Percentiles rank a stretch among this genome's conserved stretches.
Conservation (phyloP, 2,888 invertebrate species). For the Scaptodrosophila latifasciaeformis region DNA sequence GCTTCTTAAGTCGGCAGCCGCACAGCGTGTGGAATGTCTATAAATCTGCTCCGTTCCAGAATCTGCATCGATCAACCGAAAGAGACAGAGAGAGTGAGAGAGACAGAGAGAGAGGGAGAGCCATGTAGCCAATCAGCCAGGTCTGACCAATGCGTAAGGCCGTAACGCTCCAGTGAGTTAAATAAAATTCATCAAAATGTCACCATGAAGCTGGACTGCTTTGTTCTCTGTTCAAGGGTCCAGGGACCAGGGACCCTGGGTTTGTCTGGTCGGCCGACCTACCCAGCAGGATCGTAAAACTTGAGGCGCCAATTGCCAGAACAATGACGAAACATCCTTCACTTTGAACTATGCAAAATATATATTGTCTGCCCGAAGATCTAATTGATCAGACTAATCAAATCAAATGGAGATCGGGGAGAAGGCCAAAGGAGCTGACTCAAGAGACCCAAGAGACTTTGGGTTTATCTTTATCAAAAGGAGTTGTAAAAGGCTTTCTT, state of each 20-base stretch:
- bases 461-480: no score
- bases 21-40: constrained; percentile 32
- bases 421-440: no score
- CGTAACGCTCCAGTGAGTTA: constrained; percentile 44
- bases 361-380: no score
- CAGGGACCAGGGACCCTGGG: background rate
- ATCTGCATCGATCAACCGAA: background rate
- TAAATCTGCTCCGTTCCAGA: constrained; percentile 41
- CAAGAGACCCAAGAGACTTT: no score
- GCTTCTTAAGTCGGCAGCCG: constrained; percentile 39
- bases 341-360: background rate
- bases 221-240: constrained; percentile 36
- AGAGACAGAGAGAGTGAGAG: background rate
- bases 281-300: constrained; percentile 22
- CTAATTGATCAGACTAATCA: no score
- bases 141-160: no score
- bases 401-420: no score
- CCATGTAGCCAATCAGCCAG: no score
- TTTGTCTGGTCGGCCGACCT: background rate
- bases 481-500: no score
- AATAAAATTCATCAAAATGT: constrained; percentile 35
- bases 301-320: constrained; percentile 27
- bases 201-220: constrained; percentile 23
- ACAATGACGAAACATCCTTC: no score
- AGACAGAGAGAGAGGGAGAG: background rate